Evolutionary conservation across 2,888 invertebrate species (phyloP), one percentile per base, ranked within the genome.

Genomic region (Chesias legatella): DNA sequence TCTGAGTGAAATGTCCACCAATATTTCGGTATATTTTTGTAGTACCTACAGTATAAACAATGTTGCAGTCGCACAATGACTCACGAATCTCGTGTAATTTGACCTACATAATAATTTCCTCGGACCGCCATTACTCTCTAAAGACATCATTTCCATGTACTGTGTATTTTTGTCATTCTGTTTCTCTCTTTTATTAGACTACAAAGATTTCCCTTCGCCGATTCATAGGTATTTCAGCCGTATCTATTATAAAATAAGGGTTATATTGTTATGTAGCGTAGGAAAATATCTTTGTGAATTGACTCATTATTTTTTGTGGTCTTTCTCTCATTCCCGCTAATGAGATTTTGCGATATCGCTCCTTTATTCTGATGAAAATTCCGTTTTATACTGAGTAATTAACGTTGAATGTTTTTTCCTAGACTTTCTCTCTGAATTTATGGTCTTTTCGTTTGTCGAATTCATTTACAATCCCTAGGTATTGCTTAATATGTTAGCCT

Each of bases 231-330:
- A 42, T 32, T 8, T 39, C 13, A 43, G 29, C 52, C 35, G 37
- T 60, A 49, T 28, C 0, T 0, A 0, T 0, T 0, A 0, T 0
- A 1, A 0, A 5, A 42, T 52, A 62, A 43, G 48, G 40, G 32
- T 33, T 31, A n/a, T 10, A 5, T 34, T 9, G 7, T 11, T 33
- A 10, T 7, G 20, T 10, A 25, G 7, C 4, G n/a, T 10, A 21
- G 30, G 26, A 44, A 11, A 8, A 36, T 36, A 29, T 24, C 22
- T 28, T 33, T 48, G 58, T 53, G 40, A 43, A 52, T 67, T 56
- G 64, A 61, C 64, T 73, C 74, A 73, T 79, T 77, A 75, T 79
- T 78, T 78, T 77, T 76, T 74, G 77, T 72, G 63, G 68, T 60
- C 63, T 54, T 58, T 60, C 59, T 64, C 69, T 60, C 71, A 63